A percentile compares a stretch with the other conserved stretches of the same genome.
Conservation (phyloP, 2,113 vertebrate genomes). For the Brevimyrus niger region DNA sequence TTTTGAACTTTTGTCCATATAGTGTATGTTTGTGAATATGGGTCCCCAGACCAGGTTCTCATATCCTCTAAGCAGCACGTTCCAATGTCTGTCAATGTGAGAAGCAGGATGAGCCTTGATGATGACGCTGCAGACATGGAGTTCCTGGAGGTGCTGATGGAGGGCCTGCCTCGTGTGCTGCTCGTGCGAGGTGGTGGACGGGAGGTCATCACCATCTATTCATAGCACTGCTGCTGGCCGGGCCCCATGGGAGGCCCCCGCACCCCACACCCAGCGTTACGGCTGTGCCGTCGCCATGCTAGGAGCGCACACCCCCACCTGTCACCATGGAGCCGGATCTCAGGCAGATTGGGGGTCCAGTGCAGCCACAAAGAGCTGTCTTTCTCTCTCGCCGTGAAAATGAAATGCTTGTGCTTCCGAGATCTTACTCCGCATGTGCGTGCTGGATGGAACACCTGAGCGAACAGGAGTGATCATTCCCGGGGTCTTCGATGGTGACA, state of each 20-base stretch:
- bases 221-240: constrained; percentile 49
- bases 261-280: not conserved
- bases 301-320: not conserved
- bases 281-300: not conserved
- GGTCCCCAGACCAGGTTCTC: not conserved
- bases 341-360: not conserved
- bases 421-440: not conserved
- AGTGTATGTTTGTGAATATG: not conserved
- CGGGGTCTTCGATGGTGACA: not conserved
- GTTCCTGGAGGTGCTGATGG: constrained; percentile 88
- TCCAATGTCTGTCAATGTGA: not conserved
- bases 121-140: constrained; percentile 76
- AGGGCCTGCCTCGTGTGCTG: constrained; percentile 78
- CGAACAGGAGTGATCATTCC: not conserved
- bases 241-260: not conserved
- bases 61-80: not conserved
- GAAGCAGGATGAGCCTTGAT: constrained; percentile 53
- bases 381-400: not conserved
- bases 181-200: constrained; percentile 86
- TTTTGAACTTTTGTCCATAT: not conserved
- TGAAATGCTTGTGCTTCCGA: not conserved
- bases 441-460: too few relatives aligned
- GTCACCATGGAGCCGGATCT: not conserved
- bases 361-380: too few relatives aligned
- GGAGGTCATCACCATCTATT: constrained; percentile 96